These are phyloP conservation scores for Orestias chungarensis DNA, from an alignment of 2,797 vertebrate species.

Conservation along the genomic window DNA sequence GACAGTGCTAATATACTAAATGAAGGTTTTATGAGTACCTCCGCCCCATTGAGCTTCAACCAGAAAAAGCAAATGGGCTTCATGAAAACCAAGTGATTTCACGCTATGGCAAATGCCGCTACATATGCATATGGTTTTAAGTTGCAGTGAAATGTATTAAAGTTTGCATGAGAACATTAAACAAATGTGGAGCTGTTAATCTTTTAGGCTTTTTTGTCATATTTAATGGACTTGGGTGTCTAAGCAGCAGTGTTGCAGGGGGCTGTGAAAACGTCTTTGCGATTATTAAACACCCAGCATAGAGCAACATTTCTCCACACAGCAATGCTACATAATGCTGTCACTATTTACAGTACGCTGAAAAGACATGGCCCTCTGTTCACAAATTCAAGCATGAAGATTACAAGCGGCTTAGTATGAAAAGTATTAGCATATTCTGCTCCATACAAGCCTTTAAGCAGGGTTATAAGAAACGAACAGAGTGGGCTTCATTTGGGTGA, in stretches of 20 bases:
- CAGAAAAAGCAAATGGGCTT: conserved; percentile 67
- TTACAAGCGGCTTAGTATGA: conserved; percentile 71
- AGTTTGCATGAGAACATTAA: conserved; percentile 34
- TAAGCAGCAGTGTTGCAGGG: conserved; percentile 5
- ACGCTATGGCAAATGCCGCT: conserved; percentile 57
- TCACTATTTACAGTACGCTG: conserved; percentile 46
- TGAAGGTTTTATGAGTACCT: conserved; percentile 66
- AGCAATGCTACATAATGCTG: conserved; percentile 26
- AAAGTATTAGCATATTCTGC: conserved; percentile 68
- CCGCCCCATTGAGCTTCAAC: conserved; percentile 73
- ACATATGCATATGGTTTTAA: conserved; percentile 58
- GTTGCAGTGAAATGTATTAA: conserved; percentile 48
- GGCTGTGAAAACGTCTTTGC: conserved; percentile 10
- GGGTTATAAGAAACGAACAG: conserved; percentile 54
- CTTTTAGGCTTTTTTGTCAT: conserved; percentile 40
- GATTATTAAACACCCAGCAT: conserved; percentile 7
- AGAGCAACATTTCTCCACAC: conserved; percentile 22
- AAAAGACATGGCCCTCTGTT: conserved; percentile 54
- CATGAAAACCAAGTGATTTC: conserved; percentile 74
- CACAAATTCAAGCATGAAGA: conserved; percentile 71
- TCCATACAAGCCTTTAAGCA: conserved; percentile 63
- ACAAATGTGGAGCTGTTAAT: conserved; percentile 43
- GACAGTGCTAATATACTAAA: conserved; percentile 60
- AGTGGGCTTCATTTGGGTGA: conserved; percentile 42
- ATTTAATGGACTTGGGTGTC: conserved; percentile 20